Evolutionary conservation across 2,113 vertebrate species (phyloP).

Genomic region (Hepsetus odoe): DNA sequence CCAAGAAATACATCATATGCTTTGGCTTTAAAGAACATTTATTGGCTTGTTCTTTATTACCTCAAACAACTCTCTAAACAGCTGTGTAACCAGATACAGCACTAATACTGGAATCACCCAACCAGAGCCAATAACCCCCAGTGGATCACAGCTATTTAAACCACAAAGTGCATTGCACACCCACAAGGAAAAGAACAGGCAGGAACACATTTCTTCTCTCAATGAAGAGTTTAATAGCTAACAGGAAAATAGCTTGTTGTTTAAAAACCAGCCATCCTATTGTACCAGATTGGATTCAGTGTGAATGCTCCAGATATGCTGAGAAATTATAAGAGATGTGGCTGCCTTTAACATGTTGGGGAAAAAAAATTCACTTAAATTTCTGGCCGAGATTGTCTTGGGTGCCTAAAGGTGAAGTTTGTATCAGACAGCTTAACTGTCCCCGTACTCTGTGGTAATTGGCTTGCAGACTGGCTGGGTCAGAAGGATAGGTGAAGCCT

Average conservation of each 20-base stretch:
- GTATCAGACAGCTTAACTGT: conserved; percentile 9
- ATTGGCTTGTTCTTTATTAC: conserved; percentile 10
- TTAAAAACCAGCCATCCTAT: not conserved
- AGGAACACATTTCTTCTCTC: conserved; percentile 12
- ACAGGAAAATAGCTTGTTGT: conserved; percentile 23
- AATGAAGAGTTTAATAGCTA: conserved; percentile 7
- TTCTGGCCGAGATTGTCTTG: too few relatives aligned
- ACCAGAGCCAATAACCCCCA: not conserved
- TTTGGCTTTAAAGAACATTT: conserved; percentile 6
- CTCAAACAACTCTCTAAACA: too few relatives aligned
- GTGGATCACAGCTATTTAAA: not conserved
- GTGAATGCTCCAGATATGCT: too few relatives aligned
- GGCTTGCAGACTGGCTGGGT: conserved; percentile 20
- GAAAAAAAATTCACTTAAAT: too few relatives aligned
- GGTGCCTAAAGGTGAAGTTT: not conserved
- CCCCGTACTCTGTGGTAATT: conserved; percentile 8
- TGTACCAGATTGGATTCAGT: not conserved
- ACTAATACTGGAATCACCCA: conserved; percentile 19
- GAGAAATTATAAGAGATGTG: not conserved
- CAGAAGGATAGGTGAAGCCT: conserved; percentile 16
- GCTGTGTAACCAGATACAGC: conserved; percentile 20
- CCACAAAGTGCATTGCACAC: conserved; percentile 8
- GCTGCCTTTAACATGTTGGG: not conserved
- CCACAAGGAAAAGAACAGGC: not conserved
- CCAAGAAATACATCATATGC: not conserved